Conservation (phyloP, 2,888 invertebrate genomes). For the Fragum sueziense region DNA sequence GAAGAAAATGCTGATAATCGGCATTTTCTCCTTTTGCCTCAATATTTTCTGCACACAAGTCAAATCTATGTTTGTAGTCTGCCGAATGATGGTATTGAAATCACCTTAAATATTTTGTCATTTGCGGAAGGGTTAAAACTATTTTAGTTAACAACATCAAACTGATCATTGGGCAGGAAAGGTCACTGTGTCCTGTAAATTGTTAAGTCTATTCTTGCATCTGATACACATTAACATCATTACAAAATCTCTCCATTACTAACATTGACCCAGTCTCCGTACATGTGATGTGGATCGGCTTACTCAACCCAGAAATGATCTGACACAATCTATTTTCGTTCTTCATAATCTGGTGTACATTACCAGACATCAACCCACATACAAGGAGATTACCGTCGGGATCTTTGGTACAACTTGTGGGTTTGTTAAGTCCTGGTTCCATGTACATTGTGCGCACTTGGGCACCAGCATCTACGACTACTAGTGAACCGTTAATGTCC, state of each 20-base stretch:
- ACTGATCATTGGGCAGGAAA: no score
- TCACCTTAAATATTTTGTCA: no score
- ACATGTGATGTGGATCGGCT: conserved; percentile 57
- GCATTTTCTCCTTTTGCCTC: no score
- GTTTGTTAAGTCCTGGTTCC: conserved; percentile 55
- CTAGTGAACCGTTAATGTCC: conserved; percentile 54
- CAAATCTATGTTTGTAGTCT: no score
- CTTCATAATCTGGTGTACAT: conserved; percentile 49
- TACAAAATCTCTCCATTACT: conserved; percentile 56
- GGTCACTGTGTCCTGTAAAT: no score
- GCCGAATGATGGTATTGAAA: no score
- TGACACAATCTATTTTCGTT: conserved; percentile 49
- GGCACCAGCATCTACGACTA: conserved; percentile 50
- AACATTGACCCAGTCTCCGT: conserved; percentile 43
- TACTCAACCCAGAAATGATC: conserved; percentile 55
- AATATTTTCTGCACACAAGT: no score
- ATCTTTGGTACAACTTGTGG: conserved; percentile 55
- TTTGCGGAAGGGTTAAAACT: no score
- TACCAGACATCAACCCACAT: conserved; percentile 58
- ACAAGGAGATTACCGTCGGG: conserved; percentile 54
- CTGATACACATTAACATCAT: conserved; percentile 54
- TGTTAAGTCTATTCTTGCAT: conserved; percentile 41
- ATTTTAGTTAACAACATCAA: no score
- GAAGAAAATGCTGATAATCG: no score
- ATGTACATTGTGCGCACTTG: conserved; percentile 59